Conservation (phyloP, 2,113 vertebrate species). For the Zosterops borbonicus region DNA sequence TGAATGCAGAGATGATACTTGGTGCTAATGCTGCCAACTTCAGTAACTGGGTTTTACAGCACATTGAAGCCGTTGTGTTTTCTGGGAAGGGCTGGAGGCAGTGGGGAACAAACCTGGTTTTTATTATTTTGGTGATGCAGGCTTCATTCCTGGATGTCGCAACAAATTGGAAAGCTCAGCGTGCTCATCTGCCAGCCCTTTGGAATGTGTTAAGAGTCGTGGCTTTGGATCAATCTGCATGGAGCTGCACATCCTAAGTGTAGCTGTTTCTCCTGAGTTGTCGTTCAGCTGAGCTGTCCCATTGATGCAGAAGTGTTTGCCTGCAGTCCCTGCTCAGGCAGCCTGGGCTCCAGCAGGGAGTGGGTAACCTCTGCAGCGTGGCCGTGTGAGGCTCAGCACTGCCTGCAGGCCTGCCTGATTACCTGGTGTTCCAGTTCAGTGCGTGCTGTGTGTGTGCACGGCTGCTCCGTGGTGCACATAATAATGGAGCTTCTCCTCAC, state of each 20-base stretch:
- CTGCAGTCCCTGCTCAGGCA: background rate
- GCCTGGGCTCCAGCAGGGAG: background rate
- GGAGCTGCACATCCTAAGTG: background rate
- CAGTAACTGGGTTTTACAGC: background rate
- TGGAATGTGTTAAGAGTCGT: background rate
- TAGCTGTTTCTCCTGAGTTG: background rate
- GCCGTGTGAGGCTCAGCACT: background rate
- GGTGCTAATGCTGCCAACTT: background rate
- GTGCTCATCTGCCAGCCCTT: background rate
- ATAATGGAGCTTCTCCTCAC: background rate
- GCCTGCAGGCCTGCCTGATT: background rate
- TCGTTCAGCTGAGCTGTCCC: background rate
- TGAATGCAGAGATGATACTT: background rate
- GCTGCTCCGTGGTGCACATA: background rate
- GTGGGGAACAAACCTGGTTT: background rate
- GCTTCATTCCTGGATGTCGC: background rate
- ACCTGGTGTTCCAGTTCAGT: background rate
- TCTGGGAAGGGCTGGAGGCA: background rate
- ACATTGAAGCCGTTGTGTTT: background rate
- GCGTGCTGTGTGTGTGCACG: background rate
- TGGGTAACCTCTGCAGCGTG: background rate
- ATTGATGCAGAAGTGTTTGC: background rate
- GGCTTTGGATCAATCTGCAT: background rate
- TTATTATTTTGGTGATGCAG: slow-evolving; percentile 33
- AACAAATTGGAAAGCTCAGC: background rate